phyloP scores from a whole-genome alignment of 2,888 invertebrate genomes.

The Pristionchus exspectatus region DNA sequence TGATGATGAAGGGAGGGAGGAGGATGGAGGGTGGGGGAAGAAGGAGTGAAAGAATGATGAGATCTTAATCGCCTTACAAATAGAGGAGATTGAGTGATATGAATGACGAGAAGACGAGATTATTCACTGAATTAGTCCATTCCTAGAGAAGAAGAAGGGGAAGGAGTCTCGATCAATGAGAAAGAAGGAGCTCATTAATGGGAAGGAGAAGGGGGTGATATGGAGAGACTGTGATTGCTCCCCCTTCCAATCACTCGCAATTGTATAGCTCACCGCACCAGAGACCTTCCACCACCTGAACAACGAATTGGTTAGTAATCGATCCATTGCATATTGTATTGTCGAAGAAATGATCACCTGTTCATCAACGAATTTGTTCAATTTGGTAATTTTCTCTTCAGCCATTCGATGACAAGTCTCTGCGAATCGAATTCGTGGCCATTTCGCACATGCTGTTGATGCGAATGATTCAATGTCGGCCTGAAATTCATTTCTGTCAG shows the following conservation, averaged over 20 bases:
- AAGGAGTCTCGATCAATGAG: constrained; percentile 26
- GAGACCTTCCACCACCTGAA: constrained; percentile 69
- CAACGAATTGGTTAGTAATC: neutral
- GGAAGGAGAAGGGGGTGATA: constrained; percentile 18
- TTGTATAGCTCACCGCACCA: constrained; percentile 74
- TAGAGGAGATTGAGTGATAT: constrained; percentile 44
- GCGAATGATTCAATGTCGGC: constrained; percentile 73
- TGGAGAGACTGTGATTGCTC: constrained; percentile 5
- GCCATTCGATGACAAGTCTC: constrained; percentile 73
- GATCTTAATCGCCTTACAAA: constrained; percentile 53
- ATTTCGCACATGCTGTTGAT: constrained; percentile 65
- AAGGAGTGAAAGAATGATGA: constrained; percentile 28
- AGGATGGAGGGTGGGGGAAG: neutral
- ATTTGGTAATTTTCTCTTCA: constrained; percentile 71
- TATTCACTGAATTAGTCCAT: constrained; percentile 4
- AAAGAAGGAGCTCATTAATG: constrained; percentile 33
- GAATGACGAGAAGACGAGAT: constrained; percentile 9
- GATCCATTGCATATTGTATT: neutral
- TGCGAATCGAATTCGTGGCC: constrained; percentile 57
- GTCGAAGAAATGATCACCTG: constrained; percentile 57
- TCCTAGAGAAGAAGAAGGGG: constrained; percentile 5
- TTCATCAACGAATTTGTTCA: constrained; percentile 74
- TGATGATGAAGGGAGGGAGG: constrained; percentile 16
- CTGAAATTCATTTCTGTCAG: constrained; percentile 57
- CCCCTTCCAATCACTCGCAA: constrained; percentile 59